Evolutionary conservation across 2,888 invertebrate genomes (phyloP).

Genomic region (Dioctria rufipes): DNA sequence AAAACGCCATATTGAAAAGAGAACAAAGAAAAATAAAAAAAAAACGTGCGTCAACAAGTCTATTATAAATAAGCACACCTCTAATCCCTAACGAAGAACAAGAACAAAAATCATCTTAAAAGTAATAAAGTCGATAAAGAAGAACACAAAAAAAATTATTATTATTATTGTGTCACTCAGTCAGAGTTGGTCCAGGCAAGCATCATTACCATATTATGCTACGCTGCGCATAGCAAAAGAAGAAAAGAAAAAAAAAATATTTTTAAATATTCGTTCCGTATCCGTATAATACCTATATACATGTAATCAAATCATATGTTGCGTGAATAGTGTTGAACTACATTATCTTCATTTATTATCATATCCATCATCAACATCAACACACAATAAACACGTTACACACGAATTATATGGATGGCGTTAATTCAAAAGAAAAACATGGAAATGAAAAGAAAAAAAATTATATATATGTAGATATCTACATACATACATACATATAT

Average conservation of each 20-base stretch:
- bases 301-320: background rate
- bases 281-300: background rate
- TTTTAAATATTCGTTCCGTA: no score
- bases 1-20: background rate
- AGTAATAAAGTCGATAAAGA: conserved; percentile 31
- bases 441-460: background rate
- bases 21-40: background rate
- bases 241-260: no score
- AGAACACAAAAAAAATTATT: no score
- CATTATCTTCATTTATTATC: background rate
- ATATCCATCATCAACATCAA: background rate
- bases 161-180: no score
- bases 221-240: no score
- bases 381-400: conserved; percentile 8
- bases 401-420: no score
- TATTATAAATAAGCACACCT: background rate
- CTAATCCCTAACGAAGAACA: no score
- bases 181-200: no score
- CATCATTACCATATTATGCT: no score
- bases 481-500: no score
- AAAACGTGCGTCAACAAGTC: conserved; percentile 15
- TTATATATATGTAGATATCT: no score
- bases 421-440: background rate
- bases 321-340: no score
- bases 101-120: background rate